Percentiles rank a stretch among this genome's conserved stretches.
These are phyloP conservation scores for Anisognathus igniventris DNA, from an alignment of 2,797 vertebrate genomes.

Conservation along the genomic window DNA sequence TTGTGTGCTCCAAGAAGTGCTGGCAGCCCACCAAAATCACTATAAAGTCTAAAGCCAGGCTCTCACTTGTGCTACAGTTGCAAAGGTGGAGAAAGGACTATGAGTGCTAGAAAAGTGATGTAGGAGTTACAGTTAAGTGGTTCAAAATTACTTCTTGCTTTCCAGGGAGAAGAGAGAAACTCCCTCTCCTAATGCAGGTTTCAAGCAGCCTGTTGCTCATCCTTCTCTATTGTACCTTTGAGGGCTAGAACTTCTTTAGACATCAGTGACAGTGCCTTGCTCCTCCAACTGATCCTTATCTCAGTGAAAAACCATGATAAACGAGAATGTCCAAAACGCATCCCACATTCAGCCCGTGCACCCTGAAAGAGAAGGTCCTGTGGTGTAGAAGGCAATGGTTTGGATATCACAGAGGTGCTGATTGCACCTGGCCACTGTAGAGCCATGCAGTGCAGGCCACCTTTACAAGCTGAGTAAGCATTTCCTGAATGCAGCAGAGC, in stretches of 20 bases:
- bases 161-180: background rate
- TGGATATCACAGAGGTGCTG: background rate
- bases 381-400: background rate
- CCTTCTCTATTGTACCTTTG: background rate
- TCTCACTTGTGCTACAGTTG: background rate
- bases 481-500: background rate
- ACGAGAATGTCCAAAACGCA: background rate
- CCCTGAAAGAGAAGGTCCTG: background rate
- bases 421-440: background rate
- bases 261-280: rapidly evolving
- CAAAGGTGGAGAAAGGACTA: background rate
- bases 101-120: background rate
- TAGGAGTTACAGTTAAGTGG: background rate
- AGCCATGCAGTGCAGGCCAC: background rate
- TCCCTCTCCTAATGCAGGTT: background rate
- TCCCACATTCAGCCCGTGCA: background rate
- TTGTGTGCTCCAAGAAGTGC: background rate
- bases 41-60: background rate
- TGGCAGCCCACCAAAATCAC: background rate
- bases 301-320: background rate
- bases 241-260: background rate
- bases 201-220: background rate
- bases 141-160: background rate
- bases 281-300: background rate
- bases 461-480: background rate